Evolutionary conservation across 2,888 invertebrate genomes (phyloP), one percentile per base, ranked within the genome.

Genomic region (Gisinianus flammeolus): DNA sequence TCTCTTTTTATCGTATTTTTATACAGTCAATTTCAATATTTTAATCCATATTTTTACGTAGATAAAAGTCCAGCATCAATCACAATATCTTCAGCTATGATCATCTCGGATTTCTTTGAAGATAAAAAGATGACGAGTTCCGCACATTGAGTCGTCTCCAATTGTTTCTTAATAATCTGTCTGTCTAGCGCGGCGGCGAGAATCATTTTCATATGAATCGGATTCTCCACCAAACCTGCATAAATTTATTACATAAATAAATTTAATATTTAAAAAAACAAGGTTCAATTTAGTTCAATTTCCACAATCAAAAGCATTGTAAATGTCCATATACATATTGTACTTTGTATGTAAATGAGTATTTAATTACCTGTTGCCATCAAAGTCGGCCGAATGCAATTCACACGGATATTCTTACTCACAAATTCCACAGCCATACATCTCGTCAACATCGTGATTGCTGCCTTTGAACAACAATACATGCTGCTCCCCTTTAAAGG

Each of bases 341-440:
- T n/a, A n/a, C n/a, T n/a, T n/a, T n/a, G n/a, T n/a, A n/a, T n/a
- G n/a, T n/a, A n/a, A n/a, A n/a, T n/a, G n/a, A n/a, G n/a, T n/a
- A n/a, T n/a, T n/a, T n/a, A n/a, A n/a, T n/a, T n/a, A n/a, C 33
- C 62, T 2, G 77, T 77, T 24, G 64, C n/a, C 77, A 77, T 77
- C 19, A 70, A 35, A 5, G 70, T 58, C 0, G 77, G 77, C 12
- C 77, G 26, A 28, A 70, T 31, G 22, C 69, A 62, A 30, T 44
- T 44, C 44, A 44, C 44, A 2, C 44, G 44, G 19, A 44, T 44
- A 44, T 44, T 44, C 19, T 44, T 2, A 4, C 16, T 1, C 2
- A 12, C 44, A 12, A 44, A 6, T 44, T 44, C 44, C 5, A 72
- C 30, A 0, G 77, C 77, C 33, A 58, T 62, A 30, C 77, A 77